Base-by-base conservation (phyloP, 2,888 invertebrate genomes). In the Subacronicta megacephala region DNA sequence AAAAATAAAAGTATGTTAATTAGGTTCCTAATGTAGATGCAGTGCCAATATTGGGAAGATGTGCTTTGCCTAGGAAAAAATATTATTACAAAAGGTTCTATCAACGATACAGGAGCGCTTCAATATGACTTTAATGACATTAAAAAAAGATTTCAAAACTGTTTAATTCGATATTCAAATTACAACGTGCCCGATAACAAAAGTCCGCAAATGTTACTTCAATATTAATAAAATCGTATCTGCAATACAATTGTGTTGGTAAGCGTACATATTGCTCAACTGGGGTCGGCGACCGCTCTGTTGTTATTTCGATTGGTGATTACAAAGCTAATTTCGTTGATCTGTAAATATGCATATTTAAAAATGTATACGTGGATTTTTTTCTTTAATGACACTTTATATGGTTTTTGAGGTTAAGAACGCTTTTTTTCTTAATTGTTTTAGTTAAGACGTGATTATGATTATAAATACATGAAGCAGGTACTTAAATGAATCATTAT, bases 221-320 rank as follows among this genome's bases (percentile, higher is more conserved):
- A 69, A 70, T 71, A 64, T 44, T 57, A 73, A 62, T 62, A 72
- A 69, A 61, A 61, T 45, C 41, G 54, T 66, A 64, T 70, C 47
- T 62, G 63, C 55, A 65, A 65, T 56, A 38, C 65, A 36, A 72
- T 70, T 61, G 63, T 71, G 57, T 69, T 64, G 62, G 59, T 55
- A 60, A 63, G 62, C 51, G 57, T 62, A 63, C 51, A 23, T 46
- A 53, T 78, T 81, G 70, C 78, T 52, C 50, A 73, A 80, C 52
- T 40, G 49, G 64, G 77, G 70, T 81, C 76, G 73, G 53, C 67
- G 80, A 58, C 72, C 67, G 63, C 37, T 59, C 53, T 61, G 64
- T 61, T 62, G 60, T 73, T 69, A 56, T 72, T 58, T 55, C 37
- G 61, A 66, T 65, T 26, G 55, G 53, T 46, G 60, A 67, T 66